A percentile compares a stretch with the other conserved stretches of the same genome.
These are phyloP conservation scores for Eristalis intricaria DNA, from an alignment of 2,888 invertebrate genomes.

Conservation along the genomic window DNA sequence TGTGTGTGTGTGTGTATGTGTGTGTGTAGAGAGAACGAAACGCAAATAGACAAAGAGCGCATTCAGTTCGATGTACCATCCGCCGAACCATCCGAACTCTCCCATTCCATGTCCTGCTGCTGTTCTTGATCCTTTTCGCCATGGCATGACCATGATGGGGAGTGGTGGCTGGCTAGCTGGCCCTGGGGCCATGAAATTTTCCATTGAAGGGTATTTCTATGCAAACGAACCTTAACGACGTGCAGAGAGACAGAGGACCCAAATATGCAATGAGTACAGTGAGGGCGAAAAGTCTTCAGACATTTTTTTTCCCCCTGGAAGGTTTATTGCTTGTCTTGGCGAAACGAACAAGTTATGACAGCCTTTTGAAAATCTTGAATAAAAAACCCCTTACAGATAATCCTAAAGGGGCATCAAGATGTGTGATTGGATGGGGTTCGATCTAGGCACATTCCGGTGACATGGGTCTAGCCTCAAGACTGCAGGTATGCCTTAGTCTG, in stretches of 20 bases:
- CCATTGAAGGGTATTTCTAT: conserved; percentile 60
- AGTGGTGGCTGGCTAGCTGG: background rate
- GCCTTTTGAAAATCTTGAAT: no score
- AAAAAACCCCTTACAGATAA: no score
- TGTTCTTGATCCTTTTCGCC: background rate
- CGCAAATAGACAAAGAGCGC: conserved; percentile 64
- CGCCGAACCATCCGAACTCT: background rate
- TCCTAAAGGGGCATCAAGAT: no score
- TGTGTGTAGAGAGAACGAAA: conserved; percentile 24
- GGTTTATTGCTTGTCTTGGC: background rate
- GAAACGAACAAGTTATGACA: background rate
- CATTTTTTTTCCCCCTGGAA: background rate
- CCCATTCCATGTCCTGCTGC: background rate
- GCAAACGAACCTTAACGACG: conserved; percentile 44
- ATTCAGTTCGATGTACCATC: conserved; percentile 64
- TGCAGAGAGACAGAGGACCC: conserved; percentile 4
- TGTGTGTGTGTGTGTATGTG: conserved; percentile 3
- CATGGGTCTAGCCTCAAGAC: no score
- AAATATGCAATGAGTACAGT: conserved; percentile 51
- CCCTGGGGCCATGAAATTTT: conserved; percentile 67
- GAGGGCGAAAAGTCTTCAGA: background rate
- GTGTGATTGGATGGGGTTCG: no score
- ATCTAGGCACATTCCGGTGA: no score
- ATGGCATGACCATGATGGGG: background rate
- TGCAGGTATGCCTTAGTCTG: no score